A percentile compares a stretch with the other conserved stretches of the same genome.
phyloP scores from a whole-genome alignment of 2,888 invertebrate species.

The Rhaphigaster nebulosa region DNA sequence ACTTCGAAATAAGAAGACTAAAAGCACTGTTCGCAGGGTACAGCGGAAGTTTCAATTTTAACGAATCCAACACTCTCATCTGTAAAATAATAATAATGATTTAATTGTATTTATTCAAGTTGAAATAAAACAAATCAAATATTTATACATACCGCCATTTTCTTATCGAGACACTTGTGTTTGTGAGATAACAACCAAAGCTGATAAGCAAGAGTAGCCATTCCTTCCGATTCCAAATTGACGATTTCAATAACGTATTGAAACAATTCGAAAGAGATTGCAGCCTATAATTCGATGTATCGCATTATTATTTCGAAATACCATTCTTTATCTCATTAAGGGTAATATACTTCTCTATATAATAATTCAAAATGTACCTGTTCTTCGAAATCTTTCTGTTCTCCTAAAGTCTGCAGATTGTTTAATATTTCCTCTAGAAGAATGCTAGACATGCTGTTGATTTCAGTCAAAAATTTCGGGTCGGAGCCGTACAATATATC shows the following conservation, averaged over 20 bases:
- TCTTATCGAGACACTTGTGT: slow-evolving; percentile 73
- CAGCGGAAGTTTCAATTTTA: slow-evolving; percentile 51
- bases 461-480: slow-evolving; percentile 84
- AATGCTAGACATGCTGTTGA: slow-evolving; percentile 82
- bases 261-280: slow-evolving; percentile 82
- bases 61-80: slow-evolving; percentile 25
- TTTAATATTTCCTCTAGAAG: slow-evolving; percentile 83
- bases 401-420: slow-evolving; percentile 78
- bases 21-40: slow-evolving; percentile 56
- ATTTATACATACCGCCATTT: slow-evolving; percentile 69
- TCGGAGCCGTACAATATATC: slow-evolving; percentile 93
- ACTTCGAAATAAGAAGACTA: slow-evolving; percentile 52
- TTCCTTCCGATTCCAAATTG: slow-evolving; percentile 74
- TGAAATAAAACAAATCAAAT: background rate
- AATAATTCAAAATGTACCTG: slow-evolving; percentile 70
- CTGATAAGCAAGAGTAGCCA: slow-evolving; percentile 81
- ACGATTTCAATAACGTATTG: slow-evolving; percentile 77
- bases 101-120: background rate
- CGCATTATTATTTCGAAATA: background rate
- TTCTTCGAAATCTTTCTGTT: slow-evolving; percentile 75
- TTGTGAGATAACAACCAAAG: slow-evolving; percentile 86
- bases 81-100: slow-evolving; percentile 26
- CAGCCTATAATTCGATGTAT: slow-evolving; percentile 70
- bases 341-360: background rate
- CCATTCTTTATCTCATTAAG: background rate